Evolutionary conservation across 2,888 invertebrate species (phyloP).

Genomic region (Ephialtes manifestator): DNA sequence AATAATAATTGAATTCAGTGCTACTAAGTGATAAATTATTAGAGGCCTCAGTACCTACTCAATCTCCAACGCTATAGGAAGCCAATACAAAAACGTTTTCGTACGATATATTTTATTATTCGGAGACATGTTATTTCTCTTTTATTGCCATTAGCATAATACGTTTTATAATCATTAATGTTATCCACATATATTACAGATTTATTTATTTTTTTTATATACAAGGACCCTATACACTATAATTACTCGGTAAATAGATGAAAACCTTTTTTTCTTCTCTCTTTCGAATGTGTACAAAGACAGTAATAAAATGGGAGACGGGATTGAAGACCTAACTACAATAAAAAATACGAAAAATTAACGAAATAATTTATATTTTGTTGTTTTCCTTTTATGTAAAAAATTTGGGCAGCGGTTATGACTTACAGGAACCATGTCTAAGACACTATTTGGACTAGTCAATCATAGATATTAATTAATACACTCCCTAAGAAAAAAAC

Average conservation of each 20-base stretch:
- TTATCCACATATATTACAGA: constrained; percentile 86
- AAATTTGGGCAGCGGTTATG: constrained; percentile 77
- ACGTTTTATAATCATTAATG: constrained; percentile 81
- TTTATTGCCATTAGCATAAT: constrained; percentile 83
- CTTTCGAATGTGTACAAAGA: constrained; percentile 75
- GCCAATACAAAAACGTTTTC: constrained; percentile 52
- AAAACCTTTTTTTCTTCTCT: constrained; percentile 69
- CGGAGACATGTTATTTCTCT: constrained; percentile 78
- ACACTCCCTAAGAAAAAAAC: constrained; percentile 57
- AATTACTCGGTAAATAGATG: constrained; percentile 75
- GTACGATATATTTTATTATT: constrained; percentile 71
- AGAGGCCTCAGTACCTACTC: constrained; percentile 60
- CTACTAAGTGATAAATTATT: constrained; percentile 23
- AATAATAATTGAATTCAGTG: neutral
- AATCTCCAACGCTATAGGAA: constrained; percentile 60
- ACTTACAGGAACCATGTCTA: constrained; percentile 80
- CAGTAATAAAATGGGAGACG: constrained; percentile 73
- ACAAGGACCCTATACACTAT: constrained; percentile 83
- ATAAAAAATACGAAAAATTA: constrained; percentile 73
- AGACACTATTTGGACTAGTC: constrained; percentile 78
- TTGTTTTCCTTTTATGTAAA: constrained; percentile 59
- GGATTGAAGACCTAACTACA: constrained; percentile 73
- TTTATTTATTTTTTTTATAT: constrained; percentile 77
- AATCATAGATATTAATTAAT: constrained; percentile 68
- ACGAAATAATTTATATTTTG: constrained; percentile 72